phyloP scores from a whole-genome alignment of 64 coral and sea anemone species.

The Stichodactyla mertensii region DNA sequence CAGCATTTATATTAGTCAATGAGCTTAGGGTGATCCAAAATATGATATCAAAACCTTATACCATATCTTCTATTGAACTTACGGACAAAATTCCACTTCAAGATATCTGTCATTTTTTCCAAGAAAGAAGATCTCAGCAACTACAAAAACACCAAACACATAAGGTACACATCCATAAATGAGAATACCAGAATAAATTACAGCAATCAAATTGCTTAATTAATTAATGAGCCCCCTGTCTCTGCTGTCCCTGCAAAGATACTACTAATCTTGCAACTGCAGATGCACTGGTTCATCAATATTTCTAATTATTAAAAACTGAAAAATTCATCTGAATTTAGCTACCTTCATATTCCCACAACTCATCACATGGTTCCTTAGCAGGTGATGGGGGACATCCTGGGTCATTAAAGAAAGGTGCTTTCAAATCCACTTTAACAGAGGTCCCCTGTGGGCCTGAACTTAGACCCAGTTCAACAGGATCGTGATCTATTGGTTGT shows the following conservation, averaged over 20 bases:
- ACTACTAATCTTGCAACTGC: neutral
- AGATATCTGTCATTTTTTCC: constrained; percentile 86
- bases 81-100: constrained; percentile 95
- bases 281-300: neutral
- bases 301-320: neutral
- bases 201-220: too few relatives aligned
- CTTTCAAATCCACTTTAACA: constrained; percentile 62
- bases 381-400: constrained; percentile 43
- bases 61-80: constrained; percentile 24
- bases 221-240: too few relatives aligned
- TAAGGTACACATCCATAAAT: neutral
- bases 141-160: constrained; percentile 25
- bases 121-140: constrained; percentile 97
- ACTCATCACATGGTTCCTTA: constrained; percentile 75
- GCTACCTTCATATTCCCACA: constrained; percentile 99
- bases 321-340: neutral
- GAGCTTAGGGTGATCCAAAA: too few relatives aligned
- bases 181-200: too few relatives aligned
- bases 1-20: too few relatives aligned
- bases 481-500: constrained; percentile 42
- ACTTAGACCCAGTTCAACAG: constrained; percentile 64
- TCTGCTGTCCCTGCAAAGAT: neutral
- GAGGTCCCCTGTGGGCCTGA: constrained; percentile 33
- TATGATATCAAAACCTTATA: neutral
- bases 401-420: constrained; percentile 89